Evolutionary conservation across 2,797 vertebrate genomes (phyloP).

Genomic region (Cryptoprocta ferox): DNA sequence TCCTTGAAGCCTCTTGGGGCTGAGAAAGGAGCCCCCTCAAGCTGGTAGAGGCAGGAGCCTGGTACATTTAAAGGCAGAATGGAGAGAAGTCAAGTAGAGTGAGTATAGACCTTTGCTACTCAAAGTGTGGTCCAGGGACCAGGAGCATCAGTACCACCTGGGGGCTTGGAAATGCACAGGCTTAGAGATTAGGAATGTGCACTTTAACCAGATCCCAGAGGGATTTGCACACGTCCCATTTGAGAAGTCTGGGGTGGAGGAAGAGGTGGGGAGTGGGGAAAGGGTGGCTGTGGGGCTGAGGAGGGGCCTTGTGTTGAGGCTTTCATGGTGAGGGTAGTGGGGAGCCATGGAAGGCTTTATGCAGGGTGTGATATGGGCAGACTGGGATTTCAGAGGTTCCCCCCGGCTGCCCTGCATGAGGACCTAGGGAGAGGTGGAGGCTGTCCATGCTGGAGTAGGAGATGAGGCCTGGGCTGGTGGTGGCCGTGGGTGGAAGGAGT

Average conservation of each 20-base stretch:
- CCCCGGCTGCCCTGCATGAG: not conserved
- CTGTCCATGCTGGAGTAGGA: not conserved
- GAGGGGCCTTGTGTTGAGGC: not conserved
- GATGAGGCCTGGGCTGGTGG: not conserved
- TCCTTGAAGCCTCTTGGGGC: not conserved
- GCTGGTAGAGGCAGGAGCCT: not conserved
- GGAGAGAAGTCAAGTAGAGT: not conserved
- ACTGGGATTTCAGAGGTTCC: not conserved
- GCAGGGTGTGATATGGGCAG: not conserved
- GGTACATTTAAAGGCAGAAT: not conserved
- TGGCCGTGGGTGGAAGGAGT: not conserved
- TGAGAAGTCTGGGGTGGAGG: not conserved
- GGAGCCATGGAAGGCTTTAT: not conserved
- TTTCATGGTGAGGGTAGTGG: not conserved
- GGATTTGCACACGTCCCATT: not conserved
- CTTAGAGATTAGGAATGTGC: not conserved
- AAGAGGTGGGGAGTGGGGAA: not conserved
- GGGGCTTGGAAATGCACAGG: not conserved
- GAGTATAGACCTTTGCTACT: not conserved
- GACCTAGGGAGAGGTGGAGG: not conserved
- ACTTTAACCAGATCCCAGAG: not conserved
- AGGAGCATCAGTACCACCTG: not conserved
- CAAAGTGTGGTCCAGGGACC: not conserved
- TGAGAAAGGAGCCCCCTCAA: not conserved
- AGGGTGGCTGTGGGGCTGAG: too few relatives aligned